Evolutionary conservation across 2,888 invertebrate genomes (phyloP), one percentile per base, ranked within the genome.

Genomic region (Pristionchus fissidentatus): DNA sequence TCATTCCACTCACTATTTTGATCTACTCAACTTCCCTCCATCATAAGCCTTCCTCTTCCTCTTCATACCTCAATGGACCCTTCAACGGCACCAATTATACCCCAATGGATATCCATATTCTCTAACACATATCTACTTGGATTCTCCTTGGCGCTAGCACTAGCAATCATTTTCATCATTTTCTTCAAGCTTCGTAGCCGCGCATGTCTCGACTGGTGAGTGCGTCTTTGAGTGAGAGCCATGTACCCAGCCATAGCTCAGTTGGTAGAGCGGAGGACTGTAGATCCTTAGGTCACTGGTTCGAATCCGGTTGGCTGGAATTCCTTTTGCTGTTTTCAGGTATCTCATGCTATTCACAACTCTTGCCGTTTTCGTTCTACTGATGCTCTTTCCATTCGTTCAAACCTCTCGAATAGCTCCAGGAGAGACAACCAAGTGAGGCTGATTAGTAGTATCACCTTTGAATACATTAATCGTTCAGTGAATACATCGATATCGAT

Each of bases 211-310:
- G 78, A 78, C 55, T 78, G 78, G 78, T 78, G 26, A 78, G 55
- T 78, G 52, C 22, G 26, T 55, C 41, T 55, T 78, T 13, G 7
- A 38, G 10, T 4, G n/a, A 0, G 1, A 15, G 35, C 10, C 13
- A 7, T 32, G 10, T 29, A 7, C 8, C 73, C 73, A 41, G 60
- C 78, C 70, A 84, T 84, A 79, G 62, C 79, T 84, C 84, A 84
- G 84, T 79, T 84, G 84, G 78, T 84, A 84, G 79, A 84, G 78
- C 78, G 79, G 84, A 77, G 83, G 83, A 83, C 83, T 83, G 83
- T 83, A 83, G 77, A 83, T 81, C 79, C 79, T 79, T 79, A 57
- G 79, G 79, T 79, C 79, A 79, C 79, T 79, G 57, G 79, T 79
- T 79, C 79, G 79, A 79, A 79, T 79, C 79, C 78, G 78, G 78